Base-by-base conservation (phyloP, 2,888 invertebrate species). In the Eupelmus urozonus region DNA sequence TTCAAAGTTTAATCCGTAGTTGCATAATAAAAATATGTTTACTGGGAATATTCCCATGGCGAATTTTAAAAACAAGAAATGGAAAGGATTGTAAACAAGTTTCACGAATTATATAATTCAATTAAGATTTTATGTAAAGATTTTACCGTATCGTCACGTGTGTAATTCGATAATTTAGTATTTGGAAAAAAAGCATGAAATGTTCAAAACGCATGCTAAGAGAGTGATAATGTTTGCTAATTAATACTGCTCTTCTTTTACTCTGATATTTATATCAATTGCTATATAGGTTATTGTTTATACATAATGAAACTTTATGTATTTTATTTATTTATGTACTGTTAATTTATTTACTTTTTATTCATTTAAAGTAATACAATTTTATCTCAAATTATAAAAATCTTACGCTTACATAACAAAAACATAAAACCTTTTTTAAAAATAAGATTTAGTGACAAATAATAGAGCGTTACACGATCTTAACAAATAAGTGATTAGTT, bases 401-500 rank as follows among this genome's bases (percentile, higher is more conserved):
- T n/a, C n/a, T 34, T 34, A 34, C 34, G 34, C 3, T 34, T 34
- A 34, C 34, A 9, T 5, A 34, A 34, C 59, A 60, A 27, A 34
- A 60, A 18, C 16, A 60, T n/a, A 34, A 34, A 60, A 1, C 4
- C 34, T 60, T 57, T 25, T 11, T 57, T 57, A 16, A 23, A 23
- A 53, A 25, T 11, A 16, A 3, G 0, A 25, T 27, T 16, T 13
- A 20, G 20, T 34, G 20, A 45, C 45, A 45, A 49, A 65, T 27
- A 65, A 27, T 16, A 49, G 27, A 65, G 18, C 25, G 16, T 65
- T 45, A 65, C 27, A 65, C 25, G 63, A 18, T 65, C 42, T 65
- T 65, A 25, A 49, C 49, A 65, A 65, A 65, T 49, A 65, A 49
- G 25, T 11, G 63, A 65, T 65, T 27, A 65, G 45, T 45, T 23